Conservation (phyloP, 2,797 vertebrate genomes). For the Anabacerthia variegaticeps region DNA sequence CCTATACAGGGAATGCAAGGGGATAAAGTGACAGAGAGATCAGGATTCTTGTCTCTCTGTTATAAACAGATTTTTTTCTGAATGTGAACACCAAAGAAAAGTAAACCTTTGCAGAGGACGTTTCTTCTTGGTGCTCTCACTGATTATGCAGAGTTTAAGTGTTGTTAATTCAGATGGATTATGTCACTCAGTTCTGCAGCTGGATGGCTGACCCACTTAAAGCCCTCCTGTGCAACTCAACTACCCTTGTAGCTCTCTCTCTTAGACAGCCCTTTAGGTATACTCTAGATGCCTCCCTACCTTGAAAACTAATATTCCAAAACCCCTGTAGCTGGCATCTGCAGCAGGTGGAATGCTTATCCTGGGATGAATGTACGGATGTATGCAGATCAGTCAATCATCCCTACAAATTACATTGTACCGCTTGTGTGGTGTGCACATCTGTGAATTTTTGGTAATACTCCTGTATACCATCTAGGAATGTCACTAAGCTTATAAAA, state of each 20-base stretch:
- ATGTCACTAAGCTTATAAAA: background rate
- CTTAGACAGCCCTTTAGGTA: background rate
- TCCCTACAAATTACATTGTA: conserved; percentile 49
- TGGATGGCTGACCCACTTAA: conserved; percentile 37
- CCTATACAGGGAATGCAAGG: background rate
- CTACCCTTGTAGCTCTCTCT: background rate
- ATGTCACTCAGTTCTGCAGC: conserved; percentile 15
- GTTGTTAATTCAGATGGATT: conserved; percentile 31
- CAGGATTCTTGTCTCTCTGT: background rate
- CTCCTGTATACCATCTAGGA: background rate
- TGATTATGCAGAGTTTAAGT: conserved; percentile 44
- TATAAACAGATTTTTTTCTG: background rate
- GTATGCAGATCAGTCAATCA: conserved; percentile 35
- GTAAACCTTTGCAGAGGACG: background rate
- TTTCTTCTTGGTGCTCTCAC: background rate
- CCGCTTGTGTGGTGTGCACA: background rate
- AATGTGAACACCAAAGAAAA: background rate
- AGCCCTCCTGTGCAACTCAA: background rate
- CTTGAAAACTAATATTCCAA: background rate
- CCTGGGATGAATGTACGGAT: conserved; percentile 19
- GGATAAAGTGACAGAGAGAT: background rate
- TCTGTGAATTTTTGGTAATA: conserved; percentile 30
- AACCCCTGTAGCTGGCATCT: conserved; percentile 27
- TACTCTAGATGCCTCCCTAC: conserved; percentile 7
- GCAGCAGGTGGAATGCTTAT: conserved; percentile 59